phyloP scores from a whole-genome alignment of 2,888 invertebrate genomes.

The Heterodera filipjevi region DNA sequence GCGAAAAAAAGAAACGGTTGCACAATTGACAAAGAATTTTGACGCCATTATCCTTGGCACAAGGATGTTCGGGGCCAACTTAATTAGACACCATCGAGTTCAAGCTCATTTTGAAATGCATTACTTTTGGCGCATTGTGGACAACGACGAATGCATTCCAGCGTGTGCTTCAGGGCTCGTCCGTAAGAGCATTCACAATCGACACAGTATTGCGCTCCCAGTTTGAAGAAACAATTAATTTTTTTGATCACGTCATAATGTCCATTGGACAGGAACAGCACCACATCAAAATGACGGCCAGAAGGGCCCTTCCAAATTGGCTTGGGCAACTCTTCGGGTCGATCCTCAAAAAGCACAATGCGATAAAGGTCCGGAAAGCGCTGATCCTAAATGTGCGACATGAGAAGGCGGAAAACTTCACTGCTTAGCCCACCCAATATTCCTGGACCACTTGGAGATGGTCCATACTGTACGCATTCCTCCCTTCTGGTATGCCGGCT shows the following conservation, averaged over 20 bases:
- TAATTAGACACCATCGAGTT: background rate
- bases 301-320: background rate
- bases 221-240: background rate
- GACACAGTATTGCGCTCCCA: background rate
- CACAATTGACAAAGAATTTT: background rate
- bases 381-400: background rate
- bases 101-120: background rate
- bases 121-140: background rate
- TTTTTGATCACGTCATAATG: background rate
- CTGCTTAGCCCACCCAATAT: background rate
- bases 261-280: background rate
- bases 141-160: background rate
- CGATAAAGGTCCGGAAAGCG: background rate
- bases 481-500: background rate
- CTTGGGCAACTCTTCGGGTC: background rate
- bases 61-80: background rate
- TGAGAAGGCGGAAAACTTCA: background rate
- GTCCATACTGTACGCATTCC: background rate
- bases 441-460: background rate
- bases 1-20: background rate
- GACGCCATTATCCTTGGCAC: background rate
- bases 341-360: slow-evolving; percentile 3
- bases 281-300: background rate
- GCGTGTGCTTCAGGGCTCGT: background rate
- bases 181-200: background rate